A percentile compares a stretch with the other conserved stretches of the same genome.
Evolutionary conservation across 2,113 vertebrate genomes (phyloP).

Genomic region (Micronisus gabar): DNA sequence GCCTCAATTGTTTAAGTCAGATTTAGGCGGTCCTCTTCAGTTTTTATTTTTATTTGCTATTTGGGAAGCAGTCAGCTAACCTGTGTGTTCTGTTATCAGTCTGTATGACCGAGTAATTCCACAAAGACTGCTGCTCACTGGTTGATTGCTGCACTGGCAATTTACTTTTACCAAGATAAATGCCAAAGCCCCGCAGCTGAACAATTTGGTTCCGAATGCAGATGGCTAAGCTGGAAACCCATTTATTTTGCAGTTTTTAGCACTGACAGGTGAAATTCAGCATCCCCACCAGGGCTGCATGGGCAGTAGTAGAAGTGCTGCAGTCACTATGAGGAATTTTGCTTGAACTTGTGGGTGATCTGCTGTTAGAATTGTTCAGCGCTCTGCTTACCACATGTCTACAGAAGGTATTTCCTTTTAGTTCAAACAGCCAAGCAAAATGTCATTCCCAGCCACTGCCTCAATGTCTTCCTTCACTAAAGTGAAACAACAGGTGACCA

Average conservation of each 20-base stretch:
- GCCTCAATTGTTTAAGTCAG: neutral
- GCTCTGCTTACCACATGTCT: neutral
- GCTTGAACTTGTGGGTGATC: neutral
- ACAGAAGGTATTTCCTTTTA: neutral
- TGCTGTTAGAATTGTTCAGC: neutral
- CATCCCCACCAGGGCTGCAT: neutral
- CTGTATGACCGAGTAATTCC: neutral
- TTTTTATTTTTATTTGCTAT: neutral
- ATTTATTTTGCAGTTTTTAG: neutral
- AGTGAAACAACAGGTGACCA: neutral
- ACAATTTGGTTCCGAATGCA: neutral
- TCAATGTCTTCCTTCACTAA: neutral
- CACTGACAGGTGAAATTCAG: neutral
- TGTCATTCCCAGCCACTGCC: neutral
- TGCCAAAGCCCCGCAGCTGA: neutral
- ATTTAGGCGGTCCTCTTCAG: neutral
- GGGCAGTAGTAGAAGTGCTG: neutral
- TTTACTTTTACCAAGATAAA: neutral
- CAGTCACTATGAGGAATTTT: neutral
- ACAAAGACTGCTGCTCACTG: neutral
- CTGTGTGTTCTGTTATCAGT: neutral
- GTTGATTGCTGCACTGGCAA: neutral
- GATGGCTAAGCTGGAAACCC: neutral
- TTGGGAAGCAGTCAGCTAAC: neutral
- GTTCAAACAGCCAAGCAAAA: neutral